Evolutionary conservation across 1,140 invertebrate genomes (phyloP), one percentile per base, ranked within the genome.

Genomic region (Eupeodes corollae): DNA sequence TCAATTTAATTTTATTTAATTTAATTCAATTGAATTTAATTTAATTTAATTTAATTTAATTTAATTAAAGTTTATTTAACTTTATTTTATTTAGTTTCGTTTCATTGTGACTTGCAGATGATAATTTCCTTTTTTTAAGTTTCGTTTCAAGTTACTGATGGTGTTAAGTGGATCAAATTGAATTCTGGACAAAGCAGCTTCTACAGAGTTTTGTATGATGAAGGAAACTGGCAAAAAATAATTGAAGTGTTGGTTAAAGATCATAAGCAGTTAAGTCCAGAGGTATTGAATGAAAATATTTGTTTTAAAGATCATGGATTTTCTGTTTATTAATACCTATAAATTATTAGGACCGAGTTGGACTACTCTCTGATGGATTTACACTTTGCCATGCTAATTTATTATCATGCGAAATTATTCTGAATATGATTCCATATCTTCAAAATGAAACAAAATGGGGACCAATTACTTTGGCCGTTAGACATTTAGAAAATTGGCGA

Each of bases 131-230:
- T 54, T 48, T 60, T 66, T 69, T 47, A 57, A 83, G 81, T 79
- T 3, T 75, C 74, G 38, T 83, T 86, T 51, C 78, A 84, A 54
- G 68, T 84, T 13, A 67, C 75, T 33, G 63, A 71, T 34, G 72
- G 74, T 37, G 73, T 80, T 0, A 75, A 79, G 37, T 92, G 88
- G 82, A 79, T 92, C 38, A 91, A 91, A 69, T 82, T 83, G 19
- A 93, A 93, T 68, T 75, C 84, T n/a, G 85, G 88, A 57, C 83
- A 88, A 66, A 80, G 79, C 14, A 88, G 90, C 2, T 91, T 90
- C 58, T 93, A 91, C 65, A 73, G 90, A 18, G 88, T 92, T 0
- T 82, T 84, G 48, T 94, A 93, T 65, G 84, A 89, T 30, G 74
- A 79, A 2, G 73, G 78, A 0, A 83, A 83, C 67, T 93, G 88